Conservation (phyloP, 1,140 invertebrate species). For the Diabrotica undecimpunctata region DNA sequence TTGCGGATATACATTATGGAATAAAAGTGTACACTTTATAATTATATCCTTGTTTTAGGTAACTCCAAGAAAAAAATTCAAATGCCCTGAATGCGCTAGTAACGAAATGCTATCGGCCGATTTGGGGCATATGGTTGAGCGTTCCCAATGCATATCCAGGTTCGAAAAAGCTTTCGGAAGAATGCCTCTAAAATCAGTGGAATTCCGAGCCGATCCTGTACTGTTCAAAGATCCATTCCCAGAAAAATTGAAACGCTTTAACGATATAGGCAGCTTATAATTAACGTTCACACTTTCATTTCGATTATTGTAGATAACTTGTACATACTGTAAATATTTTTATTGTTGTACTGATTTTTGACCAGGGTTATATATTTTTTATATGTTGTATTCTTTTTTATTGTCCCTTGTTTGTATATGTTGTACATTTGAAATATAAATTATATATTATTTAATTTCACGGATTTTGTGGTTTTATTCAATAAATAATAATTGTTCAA, state of each 20-base stretch:
- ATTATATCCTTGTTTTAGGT: slow-evolving; percentile 57
- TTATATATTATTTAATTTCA: slow-evolving; percentile 10
- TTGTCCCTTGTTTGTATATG: slow-evolving; percentile 29
- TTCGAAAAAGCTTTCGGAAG: slow-evolving; percentile 80
- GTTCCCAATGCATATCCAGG: slow-evolving; percentile 87
- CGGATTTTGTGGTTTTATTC: neutral
- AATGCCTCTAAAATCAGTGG: slow-evolving; percentile 85
- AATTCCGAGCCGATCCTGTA: slow-evolving; percentile 93
- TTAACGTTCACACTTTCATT: slow-evolving; percentile 7
- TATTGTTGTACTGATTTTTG: slow-evolving; percentile 32
- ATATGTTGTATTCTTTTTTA: slow-evolving; percentile 24
- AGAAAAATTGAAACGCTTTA: slow-evolving; percentile 83
- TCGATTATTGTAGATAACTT: slow-evolving; percentile 20
- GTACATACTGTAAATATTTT: slow-evolving; percentile 24
- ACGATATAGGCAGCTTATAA: slow-evolving; percentile 86
- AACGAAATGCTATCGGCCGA: slow-evolving; percentile 93
- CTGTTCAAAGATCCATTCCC: slow-evolving; percentile 88
- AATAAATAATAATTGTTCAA: too few relatives aligned
- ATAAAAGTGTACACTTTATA: neutral
- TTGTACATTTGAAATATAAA: slow-evolving; percentile 29
- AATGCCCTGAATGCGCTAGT: slow-evolving; percentile 92
- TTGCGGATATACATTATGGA: too few relatives aligned
- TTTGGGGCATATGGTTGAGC: slow-evolving; percentile 86
- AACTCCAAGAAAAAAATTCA: slow-evolving; percentile 96
- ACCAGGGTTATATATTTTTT: slow-evolving; percentile 32